Conservation (phyloP, 2,797 vertebrate species). For the Lates japonicus region DNA sequence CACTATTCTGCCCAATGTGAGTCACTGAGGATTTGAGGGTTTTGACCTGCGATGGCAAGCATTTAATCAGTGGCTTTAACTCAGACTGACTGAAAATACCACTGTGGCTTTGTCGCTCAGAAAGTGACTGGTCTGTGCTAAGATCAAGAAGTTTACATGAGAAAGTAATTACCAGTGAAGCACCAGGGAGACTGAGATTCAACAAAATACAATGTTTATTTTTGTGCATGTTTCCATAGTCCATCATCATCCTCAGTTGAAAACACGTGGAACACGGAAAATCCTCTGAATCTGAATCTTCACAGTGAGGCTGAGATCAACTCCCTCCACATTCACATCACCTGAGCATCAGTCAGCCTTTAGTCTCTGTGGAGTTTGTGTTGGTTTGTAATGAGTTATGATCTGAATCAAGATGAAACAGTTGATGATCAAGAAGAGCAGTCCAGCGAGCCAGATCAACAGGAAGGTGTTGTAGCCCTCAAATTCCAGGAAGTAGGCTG, state of each 20-base stretch:
- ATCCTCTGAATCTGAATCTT: neutral
- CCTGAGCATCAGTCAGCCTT: slow-evolving; percentile 64
- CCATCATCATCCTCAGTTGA: neutral
- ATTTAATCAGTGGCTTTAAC: slow-evolving; percentile 43
- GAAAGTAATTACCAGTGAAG: slow-evolving; percentile 13
- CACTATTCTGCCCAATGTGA: slow-evolving; percentile 9
- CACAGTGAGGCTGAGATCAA: neutral
- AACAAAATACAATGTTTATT: slow-evolving; percentile 42
- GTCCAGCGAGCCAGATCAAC: slow-evolving; percentile 90
- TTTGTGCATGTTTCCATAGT: neutral
- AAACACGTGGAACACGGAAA: neutral
- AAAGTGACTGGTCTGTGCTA: slow-evolving; percentile 18
- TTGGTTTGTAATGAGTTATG: slow-evolving; percentile 88
- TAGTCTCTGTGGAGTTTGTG: slow-evolving; percentile 28
- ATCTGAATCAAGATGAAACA: slow-evolving; percentile 90
- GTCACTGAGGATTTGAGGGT: slow-evolving; percentile 28
- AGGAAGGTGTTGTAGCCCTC: slow-evolving; percentile 92
- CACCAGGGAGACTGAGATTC: neutral
- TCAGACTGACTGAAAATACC: slow-evolving; percentile 29
- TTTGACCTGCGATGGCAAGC: slow-evolving; percentile 16
- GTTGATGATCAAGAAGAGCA: slow-evolving; percentile 93
- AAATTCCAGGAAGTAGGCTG: slow-evolving; percentile 95
- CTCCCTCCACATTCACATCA: neutral
- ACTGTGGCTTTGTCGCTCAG: slow-evolving; percentile 18
- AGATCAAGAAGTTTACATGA: slow-evolving; percentile 3